These are phyloP conservation scores for Okapia johnstoni DNA, from an alignment of 2,113 vertebrate genomes.

Conservation along the genomic window DNA sequence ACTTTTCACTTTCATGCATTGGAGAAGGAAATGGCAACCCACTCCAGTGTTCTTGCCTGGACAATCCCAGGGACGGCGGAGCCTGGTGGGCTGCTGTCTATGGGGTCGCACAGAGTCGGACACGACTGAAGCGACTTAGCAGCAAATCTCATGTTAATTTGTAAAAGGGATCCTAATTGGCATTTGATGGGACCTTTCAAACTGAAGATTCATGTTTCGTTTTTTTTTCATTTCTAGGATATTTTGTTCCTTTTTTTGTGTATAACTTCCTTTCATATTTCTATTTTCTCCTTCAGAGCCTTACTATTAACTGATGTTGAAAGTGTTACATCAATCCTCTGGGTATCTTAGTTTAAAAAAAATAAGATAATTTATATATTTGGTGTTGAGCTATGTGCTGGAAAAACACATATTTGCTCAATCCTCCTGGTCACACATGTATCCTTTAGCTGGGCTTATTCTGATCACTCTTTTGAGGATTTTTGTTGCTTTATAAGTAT, in stretches of 20 bases:
- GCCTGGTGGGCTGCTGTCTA: too few relatives aligned
- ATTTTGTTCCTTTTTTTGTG: conserved; percentile 7
- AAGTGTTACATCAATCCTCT: background rate
- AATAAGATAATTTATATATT: background rate
- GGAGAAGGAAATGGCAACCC: too few relatives aligned
- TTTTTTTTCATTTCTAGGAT: background rate
- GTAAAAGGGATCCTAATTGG: background rate
- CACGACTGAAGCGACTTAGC: too few relatives aligned
- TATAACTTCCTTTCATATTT: background rate
- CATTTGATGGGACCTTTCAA: background rate
- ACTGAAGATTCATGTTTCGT: background rate
- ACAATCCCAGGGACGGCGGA: too few relatives aligned
- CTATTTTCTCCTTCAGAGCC: background rate
- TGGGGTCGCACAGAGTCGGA: too few relatives aligned
- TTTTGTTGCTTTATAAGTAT: background rate
- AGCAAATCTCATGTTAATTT: conserved; percentile 5
- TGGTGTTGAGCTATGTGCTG: background rate
- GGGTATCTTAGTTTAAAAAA: background rate
- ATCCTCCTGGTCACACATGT: background rate
- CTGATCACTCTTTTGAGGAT: background rate
- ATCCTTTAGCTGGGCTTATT: background rate
- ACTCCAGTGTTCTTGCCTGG: too few relatives aligned
- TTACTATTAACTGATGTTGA: background rate
- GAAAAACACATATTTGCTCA: background rate
- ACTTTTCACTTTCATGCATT: too few relatives aligned